Evolutionary conservation across 2,888 invertebrate species (phyloP), one percentile per base, ranked within the genome.

Genomic region (Malthinus seriepunctatus): DNA sequence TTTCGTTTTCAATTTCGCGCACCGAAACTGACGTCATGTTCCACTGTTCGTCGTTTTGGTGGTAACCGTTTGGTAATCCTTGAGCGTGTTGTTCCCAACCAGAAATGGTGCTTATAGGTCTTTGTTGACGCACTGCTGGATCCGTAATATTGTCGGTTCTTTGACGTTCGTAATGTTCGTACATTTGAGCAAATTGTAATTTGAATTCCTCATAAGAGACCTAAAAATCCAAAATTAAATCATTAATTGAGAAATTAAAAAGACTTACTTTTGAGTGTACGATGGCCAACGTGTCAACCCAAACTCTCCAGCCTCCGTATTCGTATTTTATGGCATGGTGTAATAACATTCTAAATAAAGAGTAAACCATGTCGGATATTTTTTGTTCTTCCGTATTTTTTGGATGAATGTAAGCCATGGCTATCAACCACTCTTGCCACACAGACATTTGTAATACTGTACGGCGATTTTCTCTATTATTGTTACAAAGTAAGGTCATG

Each of bases 371-470:
- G 75, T 97, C 97, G 0, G 96, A 95, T 52, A 97, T 91, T 80
- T 96, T 94, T 76, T 96, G 95, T 74, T 98, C 96, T 73, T 97
- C 96, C 0, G 90, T 88, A 70, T 90, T 95, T 78, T 93, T 92
- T 0, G 98, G 98, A 79, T 97, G 97, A 65, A 99, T 96, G 78
- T 97, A 97, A 23, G 97, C 95, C 90, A 96, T 90, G 4, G 97
- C 97, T 69, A 99, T 98, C 8, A 99, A 84, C 99, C 99, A 99
- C 75, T 97, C 98, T 79, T 95, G 95, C 99, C 99, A 99, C 0
- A 99, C 99, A 0, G 98, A 98, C 99, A 99, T 99, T 81, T 99
- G 99, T 38, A 99, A 83, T 9, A 99, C 96, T 0, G 97, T 98
- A 70, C 97, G 85, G 49, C 98, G 82, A 79, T 99, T 99, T 77